A percentile compares a stretch with the other conserved stretches of the same genome.
Conservation (phyloP, 2,888 invertebrate species). For the Sinelater perroti region DNA sequence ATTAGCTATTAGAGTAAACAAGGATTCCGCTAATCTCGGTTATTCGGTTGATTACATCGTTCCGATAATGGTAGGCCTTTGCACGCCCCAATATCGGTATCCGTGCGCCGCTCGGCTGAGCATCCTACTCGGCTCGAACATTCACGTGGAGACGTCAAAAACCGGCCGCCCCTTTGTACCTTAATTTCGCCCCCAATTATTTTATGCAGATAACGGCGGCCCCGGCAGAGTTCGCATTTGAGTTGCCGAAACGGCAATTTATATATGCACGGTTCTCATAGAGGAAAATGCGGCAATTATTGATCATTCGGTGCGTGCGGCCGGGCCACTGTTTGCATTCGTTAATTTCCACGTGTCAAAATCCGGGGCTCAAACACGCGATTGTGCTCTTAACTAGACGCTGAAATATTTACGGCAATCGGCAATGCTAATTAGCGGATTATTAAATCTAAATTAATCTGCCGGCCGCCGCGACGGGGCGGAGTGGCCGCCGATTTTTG, state of each 20-base stretch:
- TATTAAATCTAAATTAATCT: constrained; percentile 20
- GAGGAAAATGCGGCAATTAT: constrained; percentile 14
- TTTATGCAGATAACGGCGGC: background rate
- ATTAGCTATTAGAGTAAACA: constrained; percentile 1
- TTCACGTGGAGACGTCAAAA: constrained; percentile 8
- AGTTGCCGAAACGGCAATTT: background rate
- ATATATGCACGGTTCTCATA: constrained; percentile 5
- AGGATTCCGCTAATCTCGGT: constrained; percentile 22
- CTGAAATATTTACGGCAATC: constrained; percentile 28
- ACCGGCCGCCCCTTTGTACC: background rate
- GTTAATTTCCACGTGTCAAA: constrained; percentile 29
- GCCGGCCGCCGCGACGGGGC: too few relatives aligned
- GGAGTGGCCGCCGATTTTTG: too few relatives aligned
- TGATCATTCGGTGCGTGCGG: constrained; percentile 22
- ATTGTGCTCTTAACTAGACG: constrained; percentile 30
- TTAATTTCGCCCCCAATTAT: background rate
- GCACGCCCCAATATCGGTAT: constrained; percentile 19
- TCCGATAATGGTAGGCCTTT: constrained; percentile 17
- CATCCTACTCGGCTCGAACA: constrained; percentile 13
- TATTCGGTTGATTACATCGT: constrained; percentile 26
- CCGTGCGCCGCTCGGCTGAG: constrained; percentile 18
- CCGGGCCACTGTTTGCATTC: constrained; percentile 27
- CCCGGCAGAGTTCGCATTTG: background rate
- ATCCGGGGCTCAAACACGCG: constrained; percentile 29
- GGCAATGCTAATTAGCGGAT: constrained; percentile 22